A percentile compares a stretch with the other conserved stretches of the same genome.
phyloP scores from a whole-genome alignment of 2,113 vertebrate genomes.

The Symphodus melops region DNA sequence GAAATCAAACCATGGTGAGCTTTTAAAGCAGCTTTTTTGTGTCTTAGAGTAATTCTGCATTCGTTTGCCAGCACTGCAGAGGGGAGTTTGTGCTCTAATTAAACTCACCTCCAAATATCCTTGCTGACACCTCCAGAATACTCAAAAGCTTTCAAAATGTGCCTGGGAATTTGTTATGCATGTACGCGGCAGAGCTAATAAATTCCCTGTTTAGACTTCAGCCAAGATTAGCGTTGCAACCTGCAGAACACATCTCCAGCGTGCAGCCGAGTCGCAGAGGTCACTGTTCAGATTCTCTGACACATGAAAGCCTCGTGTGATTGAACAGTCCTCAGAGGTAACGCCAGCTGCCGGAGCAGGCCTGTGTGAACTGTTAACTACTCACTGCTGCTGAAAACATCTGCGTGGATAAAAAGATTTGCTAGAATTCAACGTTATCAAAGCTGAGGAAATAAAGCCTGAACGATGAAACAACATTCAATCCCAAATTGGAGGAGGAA shows the following conservation, averaged over 20 bases:
- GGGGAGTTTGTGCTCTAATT: slow-evolving; percentile 78
- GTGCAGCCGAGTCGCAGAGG: slow-evolving; percentile 65
- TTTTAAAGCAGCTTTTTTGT: slow-evolving; percentile 68
- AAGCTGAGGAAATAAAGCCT: slow-evolving; percentile 49
- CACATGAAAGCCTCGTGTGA: slow-evolving; percentile 75
- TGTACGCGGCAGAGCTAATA: slow-evolving; percentile 70
- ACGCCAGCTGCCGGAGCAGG: slow-evolving; percentile 59
- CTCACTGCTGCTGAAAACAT: slow-evolving; percentile 68
- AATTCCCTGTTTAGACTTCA: slow-evolving; percentile 78
- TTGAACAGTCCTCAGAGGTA: slow-evolving; percentile 71
- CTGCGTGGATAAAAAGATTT: slow-evolving; percentile 69
- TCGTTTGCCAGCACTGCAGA: slow-evolving; percentile 74
- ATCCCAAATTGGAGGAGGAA: slow-evolving; percentile 15
- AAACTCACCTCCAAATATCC: slow-evolving; percentile 83
- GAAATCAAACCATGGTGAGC: slow-evolving; percentile 73
- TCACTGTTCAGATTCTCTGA: slow-evolving; percentile 71
- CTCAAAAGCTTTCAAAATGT: slow-evolving; percentile 71
- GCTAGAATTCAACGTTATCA: slow-evolving; percentile 58
- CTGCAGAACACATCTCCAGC: slow-evolving; percentile 66
- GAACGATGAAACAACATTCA: slow-evolving; percentile 21
- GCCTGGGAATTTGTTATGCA: slow-evolving; percentile 70
- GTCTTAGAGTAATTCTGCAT: slow-evolving; percentile 77
- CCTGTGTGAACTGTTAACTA: slow-evolving; percentile 66
- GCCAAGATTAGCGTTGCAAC: slow-evolving; percentile 71
- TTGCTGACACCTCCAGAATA: slow-evolving; percentile 77